A percentile compares a stretch with the other conserved stretches of the same genome.
Evolutionary conservation across 1,140 invertebrate genomes (phyloP).

Genomic region (Nephila pilipes): DNA sequence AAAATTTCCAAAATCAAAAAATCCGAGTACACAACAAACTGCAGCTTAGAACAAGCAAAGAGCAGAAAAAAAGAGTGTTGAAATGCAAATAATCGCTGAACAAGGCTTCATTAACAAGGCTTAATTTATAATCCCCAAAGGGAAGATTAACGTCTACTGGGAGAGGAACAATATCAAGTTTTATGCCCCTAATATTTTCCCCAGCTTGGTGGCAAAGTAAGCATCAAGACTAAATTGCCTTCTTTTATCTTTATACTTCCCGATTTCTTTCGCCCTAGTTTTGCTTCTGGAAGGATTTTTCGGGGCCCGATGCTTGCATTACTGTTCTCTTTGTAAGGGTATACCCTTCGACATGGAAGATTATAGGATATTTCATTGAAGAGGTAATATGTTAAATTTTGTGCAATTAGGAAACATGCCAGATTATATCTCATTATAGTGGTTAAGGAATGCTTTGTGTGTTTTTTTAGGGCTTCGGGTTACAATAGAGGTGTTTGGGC

Average conservation of each 20-base stretch:
- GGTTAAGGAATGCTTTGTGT: not conserved
- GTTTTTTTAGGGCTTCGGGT: not conserved
- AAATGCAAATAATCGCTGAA: not conserved
- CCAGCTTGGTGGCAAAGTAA: not conserved
- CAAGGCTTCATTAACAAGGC: not conserved
- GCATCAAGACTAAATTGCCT: not conserved
- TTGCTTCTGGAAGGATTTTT: not conserved
- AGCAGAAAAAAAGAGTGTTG: not conserved
- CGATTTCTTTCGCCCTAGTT: slow-evolving; percentile 9
- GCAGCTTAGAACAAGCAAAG: not conserved
- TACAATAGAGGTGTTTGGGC: not conserved
- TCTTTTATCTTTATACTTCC: not conserved
- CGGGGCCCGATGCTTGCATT: not conserved
- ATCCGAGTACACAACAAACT: not conserved
- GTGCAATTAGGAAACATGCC: not conserved
- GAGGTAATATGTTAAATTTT: not conserved
- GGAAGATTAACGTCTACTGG: not conserved
- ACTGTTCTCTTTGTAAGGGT: not conserved
- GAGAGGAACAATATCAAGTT: not conserved
- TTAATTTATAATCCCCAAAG: slow-evolving; percentile 1
- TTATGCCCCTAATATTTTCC: not conserved
- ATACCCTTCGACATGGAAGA: not conserved
- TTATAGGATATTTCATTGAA: not conserved
- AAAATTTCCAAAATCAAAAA: not conserved
- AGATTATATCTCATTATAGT: not conserved